A percentile compares a stretch with the other conserved stretches of the same genome.
phyloP scores from a whole-genome alignment of 2,113 vertebrate genomes.

The Phalacrocorax carbo region DNA sequence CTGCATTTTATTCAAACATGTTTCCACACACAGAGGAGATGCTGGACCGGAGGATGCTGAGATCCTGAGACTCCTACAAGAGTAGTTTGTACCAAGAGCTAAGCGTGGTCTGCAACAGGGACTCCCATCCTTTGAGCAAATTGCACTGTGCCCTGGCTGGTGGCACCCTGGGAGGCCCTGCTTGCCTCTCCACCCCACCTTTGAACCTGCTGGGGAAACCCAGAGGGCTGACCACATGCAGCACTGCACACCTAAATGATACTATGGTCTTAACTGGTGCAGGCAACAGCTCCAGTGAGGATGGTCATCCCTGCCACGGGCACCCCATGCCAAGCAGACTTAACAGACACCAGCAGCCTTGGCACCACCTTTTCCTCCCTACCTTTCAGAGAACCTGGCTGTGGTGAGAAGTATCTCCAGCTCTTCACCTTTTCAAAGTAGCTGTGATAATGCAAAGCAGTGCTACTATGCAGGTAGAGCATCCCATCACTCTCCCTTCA shows the following conservation, averaged over 20 bases:
- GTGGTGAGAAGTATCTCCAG: neutral
- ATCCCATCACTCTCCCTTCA: neutral
- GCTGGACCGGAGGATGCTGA: neutral
- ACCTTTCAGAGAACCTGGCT: neutral
- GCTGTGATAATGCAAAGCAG: neutral
- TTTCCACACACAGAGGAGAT: neutral
- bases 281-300: neutral
- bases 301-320: fast-evolving
- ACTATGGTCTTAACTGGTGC: fast-evolving
- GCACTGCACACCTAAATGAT: fast-evolving
- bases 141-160: too few relatives aligned
- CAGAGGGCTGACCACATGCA: fast-evolving
- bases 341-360: neutral
- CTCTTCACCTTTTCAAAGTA: neutral
- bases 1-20: neutral
- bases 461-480: fast-evolving
- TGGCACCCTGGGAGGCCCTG: neutral
- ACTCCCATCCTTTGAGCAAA: neutral
- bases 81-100: neutral
- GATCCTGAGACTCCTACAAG: neutral
- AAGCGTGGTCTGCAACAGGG: neutral
- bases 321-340: neutral
- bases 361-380: neutral
- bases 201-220: neutral
- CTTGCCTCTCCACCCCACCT: neutral